phyloP scores from a whole-genome alignment of 2,888 invertebrate species.

The Pseudanteris insignis region DNA sequence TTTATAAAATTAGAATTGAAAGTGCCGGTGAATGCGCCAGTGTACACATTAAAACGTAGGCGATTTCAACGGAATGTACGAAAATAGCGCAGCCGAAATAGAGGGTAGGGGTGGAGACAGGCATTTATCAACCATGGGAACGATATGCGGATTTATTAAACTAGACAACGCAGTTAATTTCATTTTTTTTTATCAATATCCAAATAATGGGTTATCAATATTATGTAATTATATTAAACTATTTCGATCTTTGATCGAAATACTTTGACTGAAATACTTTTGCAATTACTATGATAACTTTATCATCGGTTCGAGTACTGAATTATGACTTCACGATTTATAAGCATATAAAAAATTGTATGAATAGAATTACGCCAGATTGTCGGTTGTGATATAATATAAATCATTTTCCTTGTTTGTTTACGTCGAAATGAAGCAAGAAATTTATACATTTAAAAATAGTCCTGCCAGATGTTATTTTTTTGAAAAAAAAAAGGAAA shows the following conservation, averaged over 20 bases:
- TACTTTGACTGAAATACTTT: no score
- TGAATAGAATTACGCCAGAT: no score
- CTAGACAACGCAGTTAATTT: no score
- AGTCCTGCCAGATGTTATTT: conserved; percentile 14
- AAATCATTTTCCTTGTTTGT: conserved; percentile 18
- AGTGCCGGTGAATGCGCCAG: conserved; percentile 47
- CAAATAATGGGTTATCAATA: no score
- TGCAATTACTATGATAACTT: no score
- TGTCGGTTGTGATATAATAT: no score
- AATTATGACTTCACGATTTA: no score
- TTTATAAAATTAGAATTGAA: conserved; percentile 33
- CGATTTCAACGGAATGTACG: conserved; percentile 46
- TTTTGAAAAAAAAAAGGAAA: conserved; percentile 4
- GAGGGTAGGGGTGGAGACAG: conserved; percentile 34
- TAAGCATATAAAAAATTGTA: no score
- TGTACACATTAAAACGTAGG: conserved; percentile 44
- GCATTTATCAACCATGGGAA: conserved; percentile 35
- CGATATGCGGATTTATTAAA: conserved; percentile 23
- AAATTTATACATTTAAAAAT: conserved; percentile 15
- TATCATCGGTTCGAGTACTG: no score
- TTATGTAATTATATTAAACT: no score
- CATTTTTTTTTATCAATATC: no score
- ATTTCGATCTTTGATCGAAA: no score
- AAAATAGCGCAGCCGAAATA: conserved; percentile 40
- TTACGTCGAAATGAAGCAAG: conserved; percentile 14